These are phyloP conservation scores for Drosophila willistoni DNA, from an alignment of 1,140 invertebrate genomes.

Conservation along the genomic window DNA sequence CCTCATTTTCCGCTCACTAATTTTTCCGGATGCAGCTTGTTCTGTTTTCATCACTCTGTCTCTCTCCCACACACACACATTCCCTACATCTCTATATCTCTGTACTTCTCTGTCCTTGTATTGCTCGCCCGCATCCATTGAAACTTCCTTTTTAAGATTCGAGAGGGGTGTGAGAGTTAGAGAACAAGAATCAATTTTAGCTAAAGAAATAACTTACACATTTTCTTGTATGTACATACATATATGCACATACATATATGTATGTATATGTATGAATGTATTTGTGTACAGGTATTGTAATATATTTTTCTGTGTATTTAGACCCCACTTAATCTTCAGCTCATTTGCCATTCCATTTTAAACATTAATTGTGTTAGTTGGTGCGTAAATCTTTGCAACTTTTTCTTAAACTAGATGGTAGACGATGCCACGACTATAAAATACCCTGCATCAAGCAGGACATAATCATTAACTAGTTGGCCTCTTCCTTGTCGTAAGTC, in stretches of 20 bases:
- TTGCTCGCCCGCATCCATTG: conserved; percentile 48
- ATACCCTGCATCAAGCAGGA: not conserved
- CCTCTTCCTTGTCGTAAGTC: too few relatives aligned
- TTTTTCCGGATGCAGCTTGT: conserved; percentile 75
- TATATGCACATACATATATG: not conserved
- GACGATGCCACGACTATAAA: not conserved
- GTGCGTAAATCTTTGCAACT: conserved; percentile 55
- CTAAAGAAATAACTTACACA: not conserved
- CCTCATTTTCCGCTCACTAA: conserved; percentile 71
- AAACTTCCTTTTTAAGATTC: conserved; percentile 53
- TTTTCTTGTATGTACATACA: not conserved
- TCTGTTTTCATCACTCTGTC: conserved; percentile 23
- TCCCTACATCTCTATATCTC: not conserved
- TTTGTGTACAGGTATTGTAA: not conserved
- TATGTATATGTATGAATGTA: not conserved
- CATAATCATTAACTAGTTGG: too few relatives aligned
- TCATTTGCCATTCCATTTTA: conserved; percentile 44
- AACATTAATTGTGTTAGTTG: conserved; percentile 62
- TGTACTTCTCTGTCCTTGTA: conserved; percentile 33
- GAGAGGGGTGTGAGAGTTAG: conserved; percentile 5
- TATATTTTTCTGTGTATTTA: conserved; percentile 11
- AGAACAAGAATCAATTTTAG: conserved; percentile 6
- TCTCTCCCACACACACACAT: not conserved
- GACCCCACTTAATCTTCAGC: conserved; percentile 1
- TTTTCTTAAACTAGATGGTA: conserved; percentile 21